These are phyloP conservation scores for Drosophila chauvacae DNA, from an alignment of 1,140 invertebrate genomes.

Conservation along the genomic window DNA sequence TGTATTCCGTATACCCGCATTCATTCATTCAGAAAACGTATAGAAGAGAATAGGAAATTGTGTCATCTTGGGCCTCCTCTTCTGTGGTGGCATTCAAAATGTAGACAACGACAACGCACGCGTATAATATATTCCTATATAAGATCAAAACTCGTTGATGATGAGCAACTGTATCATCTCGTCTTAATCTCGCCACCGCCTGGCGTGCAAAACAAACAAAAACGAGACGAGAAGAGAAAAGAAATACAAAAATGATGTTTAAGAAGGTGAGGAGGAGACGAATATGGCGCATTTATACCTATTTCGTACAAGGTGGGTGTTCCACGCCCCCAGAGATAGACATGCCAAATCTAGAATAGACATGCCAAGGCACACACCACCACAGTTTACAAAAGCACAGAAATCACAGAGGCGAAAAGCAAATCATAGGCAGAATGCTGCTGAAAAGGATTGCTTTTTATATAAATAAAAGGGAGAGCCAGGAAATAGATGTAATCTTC, in stretches of 20 bases:
- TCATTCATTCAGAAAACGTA: constrained; percentile 38
- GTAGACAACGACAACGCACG: constrained; percentile 16
- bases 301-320: constrained; percentile 31
- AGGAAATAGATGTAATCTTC: constrained; percentile 12
- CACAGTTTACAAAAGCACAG: neutral
- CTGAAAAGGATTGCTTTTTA: neutral
- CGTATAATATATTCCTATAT: constrained; percentile 56
- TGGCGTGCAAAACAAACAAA: constrained; percentile 38
- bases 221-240: constrained; percentile 16
- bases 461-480: neutral
- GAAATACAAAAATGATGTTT: constrained; percentile 5
- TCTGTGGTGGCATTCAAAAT: constrained; percentile 10
- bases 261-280: constrained; percentile 15
- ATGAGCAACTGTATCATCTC: constrained; percentile 60
- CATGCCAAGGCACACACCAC: constrained; percentile 16
- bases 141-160: constrained; percentile 70
- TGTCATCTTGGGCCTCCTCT: constrained; percentile 49
- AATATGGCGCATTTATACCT: constrained; percentile 30
- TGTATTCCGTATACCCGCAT: neutral
- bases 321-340: constrained; percentile 40
- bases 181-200: constrained; percentile 28
- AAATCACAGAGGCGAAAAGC: constrained; percentile 1
- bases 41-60: constrained; percentile 49
- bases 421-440: neutral
- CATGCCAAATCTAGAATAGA: constrained; percentile 37